Conservation (phyloP, 1,140 invertebrate genomes). For the Magallana angulata region DNA sequence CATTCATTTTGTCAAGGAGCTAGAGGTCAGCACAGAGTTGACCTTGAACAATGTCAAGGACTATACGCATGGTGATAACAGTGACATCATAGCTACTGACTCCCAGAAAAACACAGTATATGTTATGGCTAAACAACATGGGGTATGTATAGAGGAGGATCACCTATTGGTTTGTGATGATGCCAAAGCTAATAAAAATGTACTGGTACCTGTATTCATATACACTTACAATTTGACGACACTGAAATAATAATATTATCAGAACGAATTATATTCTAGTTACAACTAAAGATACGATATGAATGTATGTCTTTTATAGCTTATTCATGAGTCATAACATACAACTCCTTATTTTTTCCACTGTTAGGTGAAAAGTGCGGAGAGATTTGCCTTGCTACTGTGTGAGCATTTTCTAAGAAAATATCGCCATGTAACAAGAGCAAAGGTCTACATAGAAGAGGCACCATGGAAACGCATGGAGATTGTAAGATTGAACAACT, state of each 20-base stretch:
- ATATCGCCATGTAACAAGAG: conserved; percentile 86
- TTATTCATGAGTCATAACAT: too few species aligned
- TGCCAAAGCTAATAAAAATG: background rate
- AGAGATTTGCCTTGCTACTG: conserved; percentile 86
- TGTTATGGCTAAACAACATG: conserved; percentile 87
- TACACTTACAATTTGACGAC: too few species aligned
- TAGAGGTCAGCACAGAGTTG: conserved; percentile 84
- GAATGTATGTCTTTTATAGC: too few species aligned
- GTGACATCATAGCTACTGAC: conserved; percentile 84
- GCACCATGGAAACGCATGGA: conserved; percentile 87
- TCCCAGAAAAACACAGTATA: conserved; percentile 92
- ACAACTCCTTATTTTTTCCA: too few species aligned
- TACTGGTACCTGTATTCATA: background rate
- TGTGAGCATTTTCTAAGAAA: conserved; percentile 87
- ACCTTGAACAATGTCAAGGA: conserved; percentile 86
- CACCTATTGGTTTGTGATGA: too few species aligned
- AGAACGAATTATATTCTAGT: too few species aligned
- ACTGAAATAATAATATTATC: too few species aligned
- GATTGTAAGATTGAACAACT: conserved; percentile 51
- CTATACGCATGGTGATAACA: conserved; percentile 80
- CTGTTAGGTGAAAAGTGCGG: conserved; percentile 83
- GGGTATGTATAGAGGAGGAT: conserved; percentile 75
- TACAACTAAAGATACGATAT: too few species aligned
- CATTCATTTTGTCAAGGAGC: conserved; percentile 85
- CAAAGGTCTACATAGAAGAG: conserved; percentile 85